Conservation (phyloP, 2,113 vertebrate species). For the Lycaon pictus region DNA sequence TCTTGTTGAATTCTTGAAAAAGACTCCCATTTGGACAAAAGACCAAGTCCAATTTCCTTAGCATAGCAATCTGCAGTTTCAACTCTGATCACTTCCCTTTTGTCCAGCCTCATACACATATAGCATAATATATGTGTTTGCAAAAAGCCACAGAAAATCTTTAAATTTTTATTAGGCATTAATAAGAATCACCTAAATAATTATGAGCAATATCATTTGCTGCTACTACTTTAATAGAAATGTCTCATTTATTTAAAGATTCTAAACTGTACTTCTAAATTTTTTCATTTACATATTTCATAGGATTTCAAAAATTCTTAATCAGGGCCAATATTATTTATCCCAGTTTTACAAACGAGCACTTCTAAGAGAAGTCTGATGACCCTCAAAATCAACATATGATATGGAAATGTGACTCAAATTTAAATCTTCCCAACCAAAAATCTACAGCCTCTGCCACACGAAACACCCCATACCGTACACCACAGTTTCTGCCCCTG, state of each 20-base stretch:
- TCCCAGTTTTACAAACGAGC: background rate
- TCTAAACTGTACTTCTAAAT: background rate
- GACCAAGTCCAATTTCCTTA: background rate
- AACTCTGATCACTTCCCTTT: background rate
- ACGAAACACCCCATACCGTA: background rate
- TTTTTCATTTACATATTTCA: background rate
- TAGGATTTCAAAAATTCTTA: slow-evolving; percentile 16
- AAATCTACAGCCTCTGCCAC: background rate
- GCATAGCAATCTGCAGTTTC: background rate
- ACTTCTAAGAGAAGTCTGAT: background rate
- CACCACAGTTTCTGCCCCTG: background rate
- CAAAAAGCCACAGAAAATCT: background rate
- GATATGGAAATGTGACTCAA: background rate
- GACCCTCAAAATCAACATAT: background rate
- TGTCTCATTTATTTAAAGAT: slow-evolving; percentile 15
- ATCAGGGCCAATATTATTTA: background rate
- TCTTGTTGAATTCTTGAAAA: background rate
- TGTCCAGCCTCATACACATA: background rate
- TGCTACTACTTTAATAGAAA: slow-evolving; percentile 1
- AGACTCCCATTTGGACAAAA: background rate
- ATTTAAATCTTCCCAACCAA: slow-evolving; percentile 17
- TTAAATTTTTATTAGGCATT: slow-evolving; percentile 21
- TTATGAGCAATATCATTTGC: background rate
- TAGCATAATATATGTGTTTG: background rate
- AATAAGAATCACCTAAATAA: slow-evolving; percentile 31